Evolutionary conservation across 2,113 vertebrate genomes (phyloP), one percentile per base, ranked within the genome.

Genomic region (Bufo gargarizans): DNA sequence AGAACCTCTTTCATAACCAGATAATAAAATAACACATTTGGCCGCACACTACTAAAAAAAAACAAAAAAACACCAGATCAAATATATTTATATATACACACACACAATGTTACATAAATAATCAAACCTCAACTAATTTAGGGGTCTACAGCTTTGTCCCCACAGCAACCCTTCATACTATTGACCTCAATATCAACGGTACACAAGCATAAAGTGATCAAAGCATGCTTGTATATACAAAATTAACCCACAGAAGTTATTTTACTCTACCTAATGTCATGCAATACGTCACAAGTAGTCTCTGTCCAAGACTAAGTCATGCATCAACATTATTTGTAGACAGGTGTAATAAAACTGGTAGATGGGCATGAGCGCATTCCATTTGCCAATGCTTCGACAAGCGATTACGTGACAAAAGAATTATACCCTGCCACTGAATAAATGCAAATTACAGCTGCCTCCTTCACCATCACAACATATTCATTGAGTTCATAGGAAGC

Each of bases 71-170:
- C 47, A 79, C 13, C 47, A 86, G 67, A 82, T 61, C 82, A 77
- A 84, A 50, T 84, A 61, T 33, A 83, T 83, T 56, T 22, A 56
- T 58, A 85, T 43, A 85, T 20, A 85, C 6, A n/a, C n/a, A 77
- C 43, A 61, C 17, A 82, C n/a, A 19, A 56, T 33, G 20, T 63
- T 53, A 76, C 69, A 71, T 58, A 83, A 83, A 88, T 77, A 77
- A 45, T 33, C 16, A 71, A 71, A 71, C 19, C 61, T 45, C 33
- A 81, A 45, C 17, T 9, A 45, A 13, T 33, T 56, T n/a, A 82
- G 45, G 45, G 59, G n/a, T n/a, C 22, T 71, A 59, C 4, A 67
- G 33, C 3, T 58, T 22, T 82, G 20, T 61, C 65, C 43, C 63
- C 3, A 65, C 17, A 61, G 33, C 2, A 11, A 88, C n/a, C 72